A percentile compares a stretch with the other conserved stretches of the same genome.
phyloP scores from a whole-genome alignment of 30 jellyfish, hydroid and myxozoan species.

The Chironex yamaguchii region DNA sequence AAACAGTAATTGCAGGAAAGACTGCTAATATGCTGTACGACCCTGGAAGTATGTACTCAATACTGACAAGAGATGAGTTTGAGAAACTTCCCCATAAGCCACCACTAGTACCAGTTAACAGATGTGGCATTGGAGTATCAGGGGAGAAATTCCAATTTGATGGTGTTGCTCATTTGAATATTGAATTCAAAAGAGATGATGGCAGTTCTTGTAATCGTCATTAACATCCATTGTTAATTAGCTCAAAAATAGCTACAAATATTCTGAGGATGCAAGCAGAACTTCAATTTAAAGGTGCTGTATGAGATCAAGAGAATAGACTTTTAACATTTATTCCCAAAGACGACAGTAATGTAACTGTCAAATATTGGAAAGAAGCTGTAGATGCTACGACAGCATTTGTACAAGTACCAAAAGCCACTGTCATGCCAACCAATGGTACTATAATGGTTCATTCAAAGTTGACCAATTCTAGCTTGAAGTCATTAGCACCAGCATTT shows the following conservation, averaged over 20 bases:
- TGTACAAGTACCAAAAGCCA: neutral
- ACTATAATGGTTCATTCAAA: neutral
- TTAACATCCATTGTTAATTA: neutral
- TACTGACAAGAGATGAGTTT: neutral
- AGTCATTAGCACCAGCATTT: neutral
- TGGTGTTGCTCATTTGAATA: conserved; percentile 8
- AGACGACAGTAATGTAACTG: neutral
- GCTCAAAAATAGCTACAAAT: neutral
- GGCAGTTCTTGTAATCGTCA: neutral
- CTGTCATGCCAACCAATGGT: neutral
- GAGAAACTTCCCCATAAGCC: neutral
- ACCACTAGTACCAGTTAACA: neutral
- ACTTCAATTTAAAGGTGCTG: no score
- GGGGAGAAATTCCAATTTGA: neutral
- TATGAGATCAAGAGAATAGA: neutral
- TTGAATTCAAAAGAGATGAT: neutral
- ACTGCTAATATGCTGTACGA: neutral
- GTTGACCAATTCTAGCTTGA: neutral
- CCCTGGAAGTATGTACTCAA: conserved; percentile 4
- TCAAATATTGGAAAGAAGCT: neutral
- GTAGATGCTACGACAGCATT: neutral
- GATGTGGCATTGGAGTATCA: neutral
- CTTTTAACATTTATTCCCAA: neutral
- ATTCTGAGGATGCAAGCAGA: neutral
- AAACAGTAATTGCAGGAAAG: neutral